Percentiles rank a stretch among this genome's conserved stretches.
These are phyloP conservation scores for Sebastes glaucus DNA, from an alignment of 2,797 vertebrate species.

Conservation along the genomic window DNA sequence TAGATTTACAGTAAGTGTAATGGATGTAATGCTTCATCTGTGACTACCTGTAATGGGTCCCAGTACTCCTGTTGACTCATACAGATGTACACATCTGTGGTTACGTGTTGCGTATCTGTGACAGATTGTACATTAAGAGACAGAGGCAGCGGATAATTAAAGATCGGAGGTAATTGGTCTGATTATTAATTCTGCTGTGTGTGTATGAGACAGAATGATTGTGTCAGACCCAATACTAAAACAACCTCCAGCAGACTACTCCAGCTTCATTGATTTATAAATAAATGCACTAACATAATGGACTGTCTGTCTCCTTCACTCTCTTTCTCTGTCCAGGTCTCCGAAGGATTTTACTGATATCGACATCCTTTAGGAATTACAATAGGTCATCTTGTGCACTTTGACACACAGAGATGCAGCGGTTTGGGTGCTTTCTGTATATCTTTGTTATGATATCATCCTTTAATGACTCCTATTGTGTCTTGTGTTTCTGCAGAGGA, in stretches of 20 bases:
- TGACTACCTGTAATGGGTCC: not conserved
- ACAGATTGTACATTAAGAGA: not conserved
- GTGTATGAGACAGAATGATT: slow-evolving; percentile 2
- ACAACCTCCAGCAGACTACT: slow-evolving; percentile 25
- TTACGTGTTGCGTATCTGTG: not conserved
- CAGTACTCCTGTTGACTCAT: not conserved
- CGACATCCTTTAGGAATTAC: slow-evolving; percentile 12
- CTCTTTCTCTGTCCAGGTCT: not conserved
- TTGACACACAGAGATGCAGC: not conserved
- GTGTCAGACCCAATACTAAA: not conserved
- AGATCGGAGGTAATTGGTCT: not conserved
- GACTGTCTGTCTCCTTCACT: slow-evolving; percentile 6
- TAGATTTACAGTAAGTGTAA: not conserved
- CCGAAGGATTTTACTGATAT: not conserved
- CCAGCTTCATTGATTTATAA: slow-evolving; percentile 30
- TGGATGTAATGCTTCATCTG: not conserved
- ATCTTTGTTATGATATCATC: slow-evolving; percentile 6
- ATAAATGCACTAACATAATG: slow-evolving; percentile 1
- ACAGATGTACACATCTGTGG: not conserved
- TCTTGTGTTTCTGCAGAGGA: slow-evolving; percentile 85
- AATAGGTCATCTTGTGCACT: not conserved
- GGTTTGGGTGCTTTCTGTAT: not conserved
- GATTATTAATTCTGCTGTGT: slow-evolving; percentile 1
- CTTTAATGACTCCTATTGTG: slow-evolving; percentile 10
- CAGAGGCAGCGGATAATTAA: slow-evolving; percentile 6